Conservation (phyloP, 2,113 vertebrate species). For the Grus americana region DNA sequence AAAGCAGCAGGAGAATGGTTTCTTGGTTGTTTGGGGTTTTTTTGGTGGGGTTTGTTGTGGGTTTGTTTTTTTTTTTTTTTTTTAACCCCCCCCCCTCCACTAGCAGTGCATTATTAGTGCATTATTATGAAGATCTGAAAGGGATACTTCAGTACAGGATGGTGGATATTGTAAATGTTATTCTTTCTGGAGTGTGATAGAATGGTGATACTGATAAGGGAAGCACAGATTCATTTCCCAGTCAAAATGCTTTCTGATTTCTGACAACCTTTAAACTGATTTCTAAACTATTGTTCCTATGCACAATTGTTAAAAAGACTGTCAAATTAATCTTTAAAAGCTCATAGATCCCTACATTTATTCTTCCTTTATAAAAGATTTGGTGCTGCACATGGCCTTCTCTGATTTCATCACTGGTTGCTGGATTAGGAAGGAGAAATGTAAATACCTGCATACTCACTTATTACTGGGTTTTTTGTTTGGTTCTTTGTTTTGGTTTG, state of each 20-base stretch:
- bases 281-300: not conserved
- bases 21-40: fast-evolving
- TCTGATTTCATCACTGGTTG: not conserved
- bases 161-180: not conserved
- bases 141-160: not conserved
- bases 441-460: not conserved
- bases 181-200: not conserved
- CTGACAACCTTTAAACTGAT: not conserved
- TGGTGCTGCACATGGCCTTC: not conserved
- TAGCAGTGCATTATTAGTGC: not conserved
- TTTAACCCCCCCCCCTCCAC: too few relatives aligned
- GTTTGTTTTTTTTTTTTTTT: not conserved
- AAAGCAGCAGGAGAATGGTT: not conserved
- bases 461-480: not conserved
- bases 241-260: not conserved
- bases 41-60: too few relatives aligned
- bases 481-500: fast-evolving
- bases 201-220: not conserved
- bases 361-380: not conserved
- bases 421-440: not conserved
- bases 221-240: not conserved
- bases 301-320: not conserved
- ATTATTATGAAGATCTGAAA: not conserved
- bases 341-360: not conserved
- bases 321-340: not conserved